Evolutionary conservation across 1,140 invertebrate species (phyloP).

Genomic region (Neomicropteryx cornuta): DNA sequence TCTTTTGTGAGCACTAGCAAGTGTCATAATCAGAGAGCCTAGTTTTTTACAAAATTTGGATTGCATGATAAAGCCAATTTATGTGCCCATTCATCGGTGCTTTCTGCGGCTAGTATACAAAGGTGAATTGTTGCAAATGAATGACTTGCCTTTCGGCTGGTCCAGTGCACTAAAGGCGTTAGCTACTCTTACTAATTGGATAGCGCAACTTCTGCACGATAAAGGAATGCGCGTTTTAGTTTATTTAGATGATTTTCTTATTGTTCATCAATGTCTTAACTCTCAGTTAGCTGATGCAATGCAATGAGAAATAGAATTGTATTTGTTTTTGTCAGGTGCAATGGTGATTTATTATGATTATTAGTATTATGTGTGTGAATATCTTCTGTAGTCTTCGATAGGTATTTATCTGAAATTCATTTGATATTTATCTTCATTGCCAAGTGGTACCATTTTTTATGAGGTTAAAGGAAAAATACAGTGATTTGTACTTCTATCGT

Average conservation of each 20-base stretch:
- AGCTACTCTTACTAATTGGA: conserved; percentile 13
- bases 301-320: too few relatives aligned
- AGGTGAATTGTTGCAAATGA: conserved; percentile 13
- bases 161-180: conserved; percentile 12
- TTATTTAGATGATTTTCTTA: conserved; percentile 21
- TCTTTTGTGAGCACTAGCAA: conserved; percentile 5
- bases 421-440: too few relatives aligned
- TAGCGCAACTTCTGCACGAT: conserved; percentile 11
- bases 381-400: too few relatives aligned
- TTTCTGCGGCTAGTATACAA: conserved; percentile 15
- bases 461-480: too few relatives aligned
- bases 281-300: too few relatives aligned
- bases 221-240: conserved; percentile 12
- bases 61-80: conserved; percentile 15
- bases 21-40: conserved; percentile 4
- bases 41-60: conserved; percentile 10
- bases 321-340: too few relatives aligned
- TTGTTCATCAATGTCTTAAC: conserved; percentile 14
- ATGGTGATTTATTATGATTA: too few relatives aligned
- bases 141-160: conserved; percentile 10
- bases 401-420: too few relatives aligned
- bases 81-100: conserved; percentile 15
- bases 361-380: too few relatives aligned
- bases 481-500: too few relatives aligned
- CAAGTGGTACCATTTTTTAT: too few relatives aligned